Percentiles rank a stretch among this genome's conserved stretches.
Evolutionary conservation across 1,140 invertebrate species (phyloP).

Genomic region (Drosophila mauritiana): DNA sequence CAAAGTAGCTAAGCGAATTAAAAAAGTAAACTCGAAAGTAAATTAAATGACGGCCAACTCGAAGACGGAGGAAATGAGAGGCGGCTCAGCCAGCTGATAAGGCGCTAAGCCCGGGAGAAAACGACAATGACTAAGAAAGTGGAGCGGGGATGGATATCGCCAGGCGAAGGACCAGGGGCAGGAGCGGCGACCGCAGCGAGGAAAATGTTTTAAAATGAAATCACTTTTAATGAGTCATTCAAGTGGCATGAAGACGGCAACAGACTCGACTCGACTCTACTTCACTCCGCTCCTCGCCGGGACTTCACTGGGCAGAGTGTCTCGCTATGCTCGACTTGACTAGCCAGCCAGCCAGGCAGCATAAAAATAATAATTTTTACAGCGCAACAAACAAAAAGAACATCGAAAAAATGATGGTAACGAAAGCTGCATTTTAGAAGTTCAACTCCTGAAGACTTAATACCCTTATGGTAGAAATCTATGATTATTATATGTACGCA

Average conservation of each 20-base stretch:
- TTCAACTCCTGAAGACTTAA: background rate
- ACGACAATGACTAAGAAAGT: conserved; percentile 49
- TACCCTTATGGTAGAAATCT: conserved; percentile 2
- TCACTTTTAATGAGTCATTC: conserved; percentile 83
- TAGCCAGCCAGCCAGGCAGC: conserved; percentile 55
- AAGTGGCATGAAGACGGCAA: conserved; percentile 71
- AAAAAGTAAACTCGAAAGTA: conserved; percentile 79
- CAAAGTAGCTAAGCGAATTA: conserved; percentile 82
- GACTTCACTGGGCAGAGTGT: conserved; percentile 2
- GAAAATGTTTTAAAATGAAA: conserved; percentile 83
- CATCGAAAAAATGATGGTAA: conserved; percentile 26
- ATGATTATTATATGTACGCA: too few relatives aligned
- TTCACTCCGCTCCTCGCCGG: conserved; percentile 1
- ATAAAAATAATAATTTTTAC: conserved; percentile 80
- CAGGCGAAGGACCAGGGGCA: conserved; percentile 25
- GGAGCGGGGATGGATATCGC: conserved; percentile 21
- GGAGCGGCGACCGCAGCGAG: conserved; percentile 59
- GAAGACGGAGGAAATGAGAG: conserved; percentile 31
- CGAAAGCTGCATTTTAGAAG: background rate
- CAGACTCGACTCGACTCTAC: conserved; percentile 19
- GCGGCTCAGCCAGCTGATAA: conserved; percentile 66
- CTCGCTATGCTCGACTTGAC: conserved; percentile 27
- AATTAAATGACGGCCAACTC: conserved; percentile 67
- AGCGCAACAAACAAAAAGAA: conserved; percentile 68
- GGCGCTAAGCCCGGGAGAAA: conserved; percentile 63